Conservation (phyloP, 2,797 vertebrate species). For the Takifugu ocellatus region DNA sequence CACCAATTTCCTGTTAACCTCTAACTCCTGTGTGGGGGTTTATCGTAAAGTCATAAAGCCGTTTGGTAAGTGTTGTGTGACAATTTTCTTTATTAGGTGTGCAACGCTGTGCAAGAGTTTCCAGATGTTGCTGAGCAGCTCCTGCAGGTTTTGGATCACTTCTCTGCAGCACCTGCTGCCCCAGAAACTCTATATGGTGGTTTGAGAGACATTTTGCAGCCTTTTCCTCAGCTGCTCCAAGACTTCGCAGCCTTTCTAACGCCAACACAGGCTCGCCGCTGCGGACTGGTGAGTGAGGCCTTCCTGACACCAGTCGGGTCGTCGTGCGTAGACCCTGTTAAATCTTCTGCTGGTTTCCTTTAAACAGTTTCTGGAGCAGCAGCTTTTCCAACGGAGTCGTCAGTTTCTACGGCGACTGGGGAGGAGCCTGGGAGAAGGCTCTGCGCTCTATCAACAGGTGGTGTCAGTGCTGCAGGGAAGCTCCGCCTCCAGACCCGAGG, state of each 20-base stretch:
- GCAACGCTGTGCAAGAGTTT: conserved; percentile 74
- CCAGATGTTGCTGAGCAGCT: conserved; percentile 83
- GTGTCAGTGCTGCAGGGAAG: conserved; percentile 86
- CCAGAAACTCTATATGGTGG: conserved; percentile 76
- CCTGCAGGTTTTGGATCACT: conserved; percentile 81
- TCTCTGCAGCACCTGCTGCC: conserved; percentile 57
- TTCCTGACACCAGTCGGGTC: background rate
- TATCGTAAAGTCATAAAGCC: no score
- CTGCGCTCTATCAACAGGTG: conserved; percentile 84
- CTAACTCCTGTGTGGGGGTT: no score
- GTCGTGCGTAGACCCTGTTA: no score
- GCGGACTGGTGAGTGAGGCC: conserved; percentile 80
- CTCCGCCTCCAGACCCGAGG: conserved; percentile 73
- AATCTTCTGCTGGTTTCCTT: background rate
- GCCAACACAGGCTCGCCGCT: conserved; percentile 81
- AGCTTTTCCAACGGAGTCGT: conserved; percentile 87
- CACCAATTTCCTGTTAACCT: no score
- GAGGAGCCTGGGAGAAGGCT: conserved; percentile 83
- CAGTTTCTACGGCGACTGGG: conserved; percentile 85
- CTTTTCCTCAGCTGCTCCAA: conserved; percentile 86
- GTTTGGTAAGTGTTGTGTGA: background rate
- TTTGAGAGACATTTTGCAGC: conserved; percentile 71
- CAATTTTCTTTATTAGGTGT: conserved; percentile 73
- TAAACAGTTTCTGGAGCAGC: conserved; percentile 85
- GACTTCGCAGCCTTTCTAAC: conserved; percentile 91